Base-by-base conservation (phyloP, 1,140 invertebrate species). In the Pogonognathellus flavescens region DNA sequence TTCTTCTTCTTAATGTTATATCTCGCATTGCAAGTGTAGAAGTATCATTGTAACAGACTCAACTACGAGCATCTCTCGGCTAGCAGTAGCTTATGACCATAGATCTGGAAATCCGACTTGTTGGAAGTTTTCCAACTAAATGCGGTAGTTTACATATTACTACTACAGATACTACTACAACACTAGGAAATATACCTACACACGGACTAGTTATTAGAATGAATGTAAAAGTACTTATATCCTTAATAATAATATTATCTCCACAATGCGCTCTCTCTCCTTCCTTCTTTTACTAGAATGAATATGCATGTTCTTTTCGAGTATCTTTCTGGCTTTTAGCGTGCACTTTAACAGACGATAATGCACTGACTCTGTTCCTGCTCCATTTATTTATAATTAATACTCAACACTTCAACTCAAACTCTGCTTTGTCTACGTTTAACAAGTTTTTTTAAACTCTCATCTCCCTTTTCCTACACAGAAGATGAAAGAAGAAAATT, bases 121-220 rank as follows among this genome's bases (percentile, higher is more conserved):
- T 55, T 81, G 80, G 80, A 81, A 81, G 50, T 53, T 53, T 81
- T 81, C 80, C 80, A 81, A 57, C 50, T 18, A 55, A 25, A 81
- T 22, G 16, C 22, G 50, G 18, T 81, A 81, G 18, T 76, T n/a
- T 18, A 22, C 5, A 20, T 41, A 41, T 8, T 60, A 18, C 22
- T 20, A 8, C 9, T 14, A 76, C 16, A 76, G 70, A n/a, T n/a
- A n/a, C n/a, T n/a, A n/a, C n/a, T n/a, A n/a, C n/a, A n/a, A n/a
- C n/a, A n/a, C n/a, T n/a, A n/a, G n/a, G n/a, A 57, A 57, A 57
- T 57, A n/a, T 57, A 57, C 53, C 53, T 14, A 57, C 11, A n/a
- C n/a, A n/a, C n/a, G 10, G n/a, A 57, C 2, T 57, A 2, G 1
- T 41, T 41, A 76, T 31, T 49, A 50, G 31, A n/a, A 76, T 76